Conservation (phyloP, 2,888 invertebrate genomes). For the Xanthorhoe spadicearia region DNA sequence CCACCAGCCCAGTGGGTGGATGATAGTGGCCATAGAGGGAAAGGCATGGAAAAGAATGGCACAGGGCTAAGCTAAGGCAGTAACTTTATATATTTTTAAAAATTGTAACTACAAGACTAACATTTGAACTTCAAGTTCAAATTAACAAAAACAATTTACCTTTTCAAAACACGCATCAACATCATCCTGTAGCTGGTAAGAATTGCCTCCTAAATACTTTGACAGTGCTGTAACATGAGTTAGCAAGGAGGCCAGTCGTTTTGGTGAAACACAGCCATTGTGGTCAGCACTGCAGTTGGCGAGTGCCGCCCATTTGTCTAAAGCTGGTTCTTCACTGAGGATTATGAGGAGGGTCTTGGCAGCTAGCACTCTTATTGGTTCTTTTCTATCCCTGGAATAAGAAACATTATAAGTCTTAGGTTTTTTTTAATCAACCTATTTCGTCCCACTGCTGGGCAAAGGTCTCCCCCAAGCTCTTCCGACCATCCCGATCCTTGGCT, state of each 20-base stretch:
- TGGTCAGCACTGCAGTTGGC: constrained; percentile 90
- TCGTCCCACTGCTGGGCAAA: too few species aligned
- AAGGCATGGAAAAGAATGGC: too few species aligned
- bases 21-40: too few species aligned
- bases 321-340: constrained; percentile 86
- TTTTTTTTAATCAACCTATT: too few species aligned
- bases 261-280: constrained; percentile 89
- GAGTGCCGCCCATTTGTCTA: constrained; percentile 87
- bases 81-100: too few species aligned
- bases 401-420: too few species aligned
- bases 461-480: too few species aligned
- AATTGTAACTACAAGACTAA: too few species aligned
- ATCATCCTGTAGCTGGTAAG: constrained; percentile 86
- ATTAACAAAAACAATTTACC: constrained; percentile 64
- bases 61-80: too few species aligned
- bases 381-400: constrained; percentile 82
- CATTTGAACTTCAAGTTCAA: neutral
- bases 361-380: constrained; percentile 87
- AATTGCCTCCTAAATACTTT: constrained; percentile 86
- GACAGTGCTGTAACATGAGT: constrained; percentile 85
- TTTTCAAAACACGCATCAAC: constrained; percentile 90
- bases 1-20: too few species aligned
- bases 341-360: constrained; percentile 88
- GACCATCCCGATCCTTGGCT: too few species aligned
- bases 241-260: constrained; percentile 86